Base-by-base conservation (phyloP, 2,797 vertebrate species). In the Coilia nasus region DNA sequence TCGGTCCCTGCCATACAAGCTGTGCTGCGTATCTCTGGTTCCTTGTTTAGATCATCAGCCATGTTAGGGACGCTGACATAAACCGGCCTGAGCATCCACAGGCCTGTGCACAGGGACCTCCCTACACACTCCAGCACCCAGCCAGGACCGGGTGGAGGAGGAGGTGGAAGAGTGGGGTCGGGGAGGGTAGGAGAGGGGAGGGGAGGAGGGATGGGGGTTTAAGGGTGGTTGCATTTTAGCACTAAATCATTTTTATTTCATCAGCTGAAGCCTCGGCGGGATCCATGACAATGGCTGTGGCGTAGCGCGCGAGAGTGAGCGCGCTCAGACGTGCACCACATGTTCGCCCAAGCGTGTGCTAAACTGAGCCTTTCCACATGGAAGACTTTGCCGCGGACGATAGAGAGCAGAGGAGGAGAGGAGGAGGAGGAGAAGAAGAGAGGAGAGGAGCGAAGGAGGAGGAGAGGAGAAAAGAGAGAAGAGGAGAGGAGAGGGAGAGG, bases 291-390 rank as follows among this genome's bases (percentile, higher is more conserved):
- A 75, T 75, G 17, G 67, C 67, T 41, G 67, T 41, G 67, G 62
- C 10, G 10, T 3, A 47, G 67, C 19, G 67, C 28, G 28, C 14
- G 67, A 35, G 67, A 75, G 14, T 75, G 67, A 75, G 67, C 31
- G 67, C 64, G 64, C 12, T 71, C 64, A 75, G 67, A 75, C 67
- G 31, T 75, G 67, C 31, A 89, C 91, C 41, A 62, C 85, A 67
- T 93, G 91, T 94, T 91, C 92, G 94, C 92, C 93, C 94, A 90
- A 92, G 93, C 93, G 92, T 94, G 93, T 92, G 93, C 91, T 93
- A 92, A 94, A 94, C 94, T 91, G 88, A 86, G 93, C 90, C 92
- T 89, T 89, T 91, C 89, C 92, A 92, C 90, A 90, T 92, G 86
- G 92, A 93, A 87, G 90, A 93, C 88, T 91, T 90, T 19, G 17